A percentile compares a stretch with the other conserved stretches of the same genome.
Conservation (phyloP, 2,888 invertebrate genomes). For the Mythimna vitellina region DNA sequence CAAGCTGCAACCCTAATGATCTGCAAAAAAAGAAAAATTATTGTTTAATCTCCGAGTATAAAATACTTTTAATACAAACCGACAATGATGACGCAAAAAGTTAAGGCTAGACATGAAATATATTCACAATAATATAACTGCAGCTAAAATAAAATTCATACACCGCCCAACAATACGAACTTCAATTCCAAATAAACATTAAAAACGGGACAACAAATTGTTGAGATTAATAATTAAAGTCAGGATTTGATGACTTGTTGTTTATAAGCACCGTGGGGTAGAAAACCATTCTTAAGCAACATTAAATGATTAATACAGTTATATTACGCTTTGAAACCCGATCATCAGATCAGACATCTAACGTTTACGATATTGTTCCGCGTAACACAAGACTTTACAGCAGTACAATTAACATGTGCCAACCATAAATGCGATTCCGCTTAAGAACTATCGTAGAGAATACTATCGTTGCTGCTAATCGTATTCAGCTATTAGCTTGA, state of each 20-base stretch:
- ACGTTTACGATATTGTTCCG: constrained; percentile 31
- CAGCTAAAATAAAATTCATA: background rate
- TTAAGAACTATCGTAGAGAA: constrained; percentile 73
- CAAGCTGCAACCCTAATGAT: constrained; percentile 95
- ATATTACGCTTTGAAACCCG: background rate
- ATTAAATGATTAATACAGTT: constrained; percentile 12
- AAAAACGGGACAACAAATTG: constrained; percentile 4
- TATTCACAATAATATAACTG: background rate
- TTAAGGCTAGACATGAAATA: background rate
- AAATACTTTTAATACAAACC: background rate
- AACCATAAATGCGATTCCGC: constrained; percentile 77
- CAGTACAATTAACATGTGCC: constrained; percentile 68
- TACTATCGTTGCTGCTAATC: constrained; percentile 76
- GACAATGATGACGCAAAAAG: background rate
- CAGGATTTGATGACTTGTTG: background rate
- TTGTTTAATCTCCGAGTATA: constrained; percentile 1
- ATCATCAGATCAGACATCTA: constrained; percentile 14
- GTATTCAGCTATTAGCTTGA: constrained; percentile 81
- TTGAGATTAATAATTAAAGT: background rate
- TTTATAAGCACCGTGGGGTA: constrained; percentile 18
- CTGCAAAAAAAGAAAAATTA: constrained; percentile 78
- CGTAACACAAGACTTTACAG: constrained; percentile 37
- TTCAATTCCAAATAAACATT: background rate
- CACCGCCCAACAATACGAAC: background rate
- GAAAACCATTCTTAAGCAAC: background rate